phyloP scores from a whole-genome alignment of 2,113 vertebrate genomes.

The Pristiophorus japonicus region DNA sequence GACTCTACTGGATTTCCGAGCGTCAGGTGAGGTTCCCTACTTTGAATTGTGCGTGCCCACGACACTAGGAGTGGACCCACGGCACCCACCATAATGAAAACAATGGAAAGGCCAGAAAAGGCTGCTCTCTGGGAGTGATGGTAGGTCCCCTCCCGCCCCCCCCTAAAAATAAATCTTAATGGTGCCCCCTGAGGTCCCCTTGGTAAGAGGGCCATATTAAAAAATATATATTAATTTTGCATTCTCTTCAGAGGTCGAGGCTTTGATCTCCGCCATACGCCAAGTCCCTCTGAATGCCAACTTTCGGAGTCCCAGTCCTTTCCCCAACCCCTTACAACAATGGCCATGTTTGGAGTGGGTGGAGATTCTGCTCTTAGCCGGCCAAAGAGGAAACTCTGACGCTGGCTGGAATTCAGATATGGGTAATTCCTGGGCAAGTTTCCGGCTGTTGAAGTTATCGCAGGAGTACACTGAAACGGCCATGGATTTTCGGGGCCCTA shows the following conservation, averaged over 20 bases:
- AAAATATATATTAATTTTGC: neutral
- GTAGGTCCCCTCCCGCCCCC: no score
- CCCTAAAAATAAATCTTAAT: neutral
- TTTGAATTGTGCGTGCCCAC: neutral
- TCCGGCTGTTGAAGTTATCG: neutral
- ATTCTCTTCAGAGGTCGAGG: neutral
- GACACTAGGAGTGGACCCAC: neutral
- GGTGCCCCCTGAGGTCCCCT: neutral
- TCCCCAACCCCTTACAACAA: neutral
- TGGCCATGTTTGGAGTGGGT: neutral
- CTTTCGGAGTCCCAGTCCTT: neutral
- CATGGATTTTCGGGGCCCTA: neutral
- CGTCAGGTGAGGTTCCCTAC: neutral
- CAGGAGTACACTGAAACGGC: neutral
- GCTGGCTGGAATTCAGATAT: neutral
- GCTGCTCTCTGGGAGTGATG: no score
- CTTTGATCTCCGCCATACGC: neutral
- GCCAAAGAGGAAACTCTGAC: neutral
- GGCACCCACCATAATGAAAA: no score
- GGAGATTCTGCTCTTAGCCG: neutral
- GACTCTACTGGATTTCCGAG: neutral
- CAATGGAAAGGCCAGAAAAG: neutral
- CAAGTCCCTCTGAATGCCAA: neutral
- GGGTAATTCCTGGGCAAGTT: neutral
- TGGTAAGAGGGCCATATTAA: neutral